Evolutionary conservation across 2,113 vertebrate species (phyloP), one percentile per base, ranked within the genome.

Genomic region (Lasiurus borealis): DNA sequence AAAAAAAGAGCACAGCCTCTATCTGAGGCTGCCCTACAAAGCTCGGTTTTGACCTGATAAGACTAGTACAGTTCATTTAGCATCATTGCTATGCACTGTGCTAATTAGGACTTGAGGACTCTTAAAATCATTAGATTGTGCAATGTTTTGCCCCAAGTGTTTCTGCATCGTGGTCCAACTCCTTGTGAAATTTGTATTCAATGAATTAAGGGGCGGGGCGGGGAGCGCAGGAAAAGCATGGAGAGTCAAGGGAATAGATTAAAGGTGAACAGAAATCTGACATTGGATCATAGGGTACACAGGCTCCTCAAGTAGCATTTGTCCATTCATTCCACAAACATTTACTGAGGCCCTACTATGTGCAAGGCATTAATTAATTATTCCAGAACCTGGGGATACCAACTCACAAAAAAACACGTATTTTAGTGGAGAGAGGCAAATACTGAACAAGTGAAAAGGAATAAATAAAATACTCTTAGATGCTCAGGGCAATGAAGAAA

Each of bases 11-110:
- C 62, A 85, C 82, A 94, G 57, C 46, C 75, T 97, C 91, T 97
- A 96, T 97, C 95, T 93, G 27, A 64, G 88, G 85, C 88, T 94
- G 95, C 88, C 94, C 97, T 97, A 96, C 83, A 96, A 97, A 97
- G 82, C 82, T 96, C 88, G 83, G 57, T 78, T 96, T 90, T 97
- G 96, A 97, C 96, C 96, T 97, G 91, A 29, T 92, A 95, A 91
- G 64, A 96, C 85, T 90, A 64, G 94, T 84, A 93, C 95, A 89
- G 95, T 96, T 95, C 96, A 94, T 95, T 97, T 96, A 91, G 83
- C 86, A 83, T 59, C 91, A 72, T 4, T 92, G 85, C 96, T 54
- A 7, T 66, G 62, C n/a, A 59, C 88, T 31, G 2, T 72, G 57
- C 92, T 89, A 97, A 97, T 91, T 88, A 93, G 91, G 90, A 96